Evolutionary conservation across 2,113 vertebrate genomes (phyloP), one percentile per base, ranked within the genome.

Genomic region (Syngnathus typhle): DNA sequence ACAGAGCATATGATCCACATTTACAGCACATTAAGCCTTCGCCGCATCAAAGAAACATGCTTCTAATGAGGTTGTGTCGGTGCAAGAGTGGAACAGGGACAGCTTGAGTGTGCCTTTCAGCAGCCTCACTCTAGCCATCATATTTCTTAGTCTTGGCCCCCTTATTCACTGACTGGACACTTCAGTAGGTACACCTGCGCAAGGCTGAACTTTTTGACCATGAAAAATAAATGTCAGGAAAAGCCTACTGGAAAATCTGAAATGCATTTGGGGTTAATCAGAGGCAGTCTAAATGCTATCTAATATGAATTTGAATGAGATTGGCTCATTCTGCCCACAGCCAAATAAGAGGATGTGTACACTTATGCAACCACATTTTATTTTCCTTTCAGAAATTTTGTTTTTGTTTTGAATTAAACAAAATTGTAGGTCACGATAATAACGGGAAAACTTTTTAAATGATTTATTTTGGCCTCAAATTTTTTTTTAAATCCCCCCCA

Each of bases 1-100:
- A 38, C 63, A 18, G 59, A 60, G 38, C 60, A 62, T 62, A 62
- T 62, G 60, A 62, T 27, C 19, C 41, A 7, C 60, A 15, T 44
- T 62, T 62, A 21, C 60, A 27, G 41, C 39, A 62, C 38, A 61
- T 61, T 21, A 61, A 41, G 59, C 37, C 37, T 60, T 60, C 21
- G 59, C 59, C 36, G 37, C 59, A 39, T 16, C 60, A 62, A 62
- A 62, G 18, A 27, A 44, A 13, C 60, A 27, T 1, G 7, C 12
- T 23, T 43, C 60, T 44, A 62, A 62, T 23, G 60, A 62, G 60
- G 15, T 58, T 58, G 23, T 18, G 55, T 36, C 55, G 6, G 27
- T 15, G 27, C 44, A 16, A 15, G 44, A 32, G 13, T 47, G 44
- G 44, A 47, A 47, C 16, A 47, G 12, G 36, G 10, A 27, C n/a